Percentiles rank a stretch among this genome's conserved stretches.
These are phyloP conservation scores for Platyrinchus mystaceus DNA, from an alignment of 2,797 vertebrate species.

Conservation along the genomic window DNA sequence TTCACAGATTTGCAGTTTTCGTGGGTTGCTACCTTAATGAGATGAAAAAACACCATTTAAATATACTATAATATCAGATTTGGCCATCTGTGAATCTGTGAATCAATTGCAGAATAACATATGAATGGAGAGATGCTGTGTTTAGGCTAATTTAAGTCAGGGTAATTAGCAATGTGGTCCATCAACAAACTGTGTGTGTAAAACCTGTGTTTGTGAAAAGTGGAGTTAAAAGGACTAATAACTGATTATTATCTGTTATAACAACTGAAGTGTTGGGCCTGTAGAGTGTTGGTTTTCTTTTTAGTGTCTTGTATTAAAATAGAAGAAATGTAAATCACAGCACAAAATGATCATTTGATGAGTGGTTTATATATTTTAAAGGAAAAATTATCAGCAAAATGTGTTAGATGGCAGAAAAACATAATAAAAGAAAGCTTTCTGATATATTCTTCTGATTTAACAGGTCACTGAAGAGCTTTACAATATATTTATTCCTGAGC, in stretches of 20 bases:
- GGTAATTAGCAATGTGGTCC: not conserved
- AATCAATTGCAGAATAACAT: not conserved
- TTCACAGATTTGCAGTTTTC: not conserved
- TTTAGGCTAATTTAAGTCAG: not conserved
- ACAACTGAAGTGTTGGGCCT: not conserved
- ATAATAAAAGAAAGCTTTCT: not conserved
- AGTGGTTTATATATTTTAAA: not conserved
- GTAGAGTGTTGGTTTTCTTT: not conserved
- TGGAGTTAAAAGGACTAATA: not conserved
- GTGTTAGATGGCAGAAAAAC: not conserved
- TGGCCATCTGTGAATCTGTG: not conserved
- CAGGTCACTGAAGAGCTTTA: conserved; percentile 90
- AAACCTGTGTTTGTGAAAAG: not conserved
- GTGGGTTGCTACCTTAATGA: not conserved
- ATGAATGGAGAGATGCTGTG: not conserved
- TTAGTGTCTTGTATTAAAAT: not conserved
- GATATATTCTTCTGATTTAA: not conserved
- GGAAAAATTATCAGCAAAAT: not conserved
- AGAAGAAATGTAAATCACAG: not conserved
- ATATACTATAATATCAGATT: not conserved
- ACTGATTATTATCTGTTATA: not conserved
- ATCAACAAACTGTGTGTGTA: not conserved
- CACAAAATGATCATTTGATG: not conserved
- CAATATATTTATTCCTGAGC: conserved; percentile 87
- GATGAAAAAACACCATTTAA: not conserved